These are phyloP conservation scores for Cybosia mesomella DNA, from an alignment of 2,888 invertebrate species.

Conservation along the genomic window DNA sequence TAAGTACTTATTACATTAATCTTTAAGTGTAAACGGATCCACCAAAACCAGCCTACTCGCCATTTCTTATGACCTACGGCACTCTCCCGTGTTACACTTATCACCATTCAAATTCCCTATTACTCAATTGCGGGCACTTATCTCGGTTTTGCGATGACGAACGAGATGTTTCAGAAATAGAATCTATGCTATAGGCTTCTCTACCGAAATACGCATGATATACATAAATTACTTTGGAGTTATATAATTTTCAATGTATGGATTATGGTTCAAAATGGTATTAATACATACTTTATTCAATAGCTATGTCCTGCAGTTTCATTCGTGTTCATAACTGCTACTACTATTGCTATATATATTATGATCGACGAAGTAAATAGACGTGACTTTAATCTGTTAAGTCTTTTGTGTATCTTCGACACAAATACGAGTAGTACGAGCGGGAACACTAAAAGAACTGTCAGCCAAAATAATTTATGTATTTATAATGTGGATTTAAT, in stretches of 20 bases:
- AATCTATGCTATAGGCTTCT: conserved; percentile 27
- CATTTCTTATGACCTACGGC: conserved; percentile 54
- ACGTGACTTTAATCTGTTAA: background rate
- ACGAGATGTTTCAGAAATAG: conserved; percentile 71
- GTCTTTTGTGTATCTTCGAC: background rate
- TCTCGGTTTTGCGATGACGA: conserved; percentile 70
- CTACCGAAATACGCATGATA: conserved; percentile 25
- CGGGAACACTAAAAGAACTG: background rate
- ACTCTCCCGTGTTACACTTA: conserved; percentile 57
- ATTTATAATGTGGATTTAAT: no score
- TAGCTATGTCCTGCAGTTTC: background rate
- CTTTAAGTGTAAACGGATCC: background rate
- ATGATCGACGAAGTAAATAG: background rate
- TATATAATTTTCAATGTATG: background rate
- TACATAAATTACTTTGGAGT: conserved; percentile 34
- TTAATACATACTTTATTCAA: background rate
- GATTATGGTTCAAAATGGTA: background rate
- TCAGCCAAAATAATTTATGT: background rate
- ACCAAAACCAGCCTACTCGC: background rate
- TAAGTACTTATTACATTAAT: background rate
- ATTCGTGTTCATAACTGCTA: background rate
- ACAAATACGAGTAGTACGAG: background rate
- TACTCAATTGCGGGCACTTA: conserved; percentile 83
- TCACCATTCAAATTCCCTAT: conserved; percentile 78
- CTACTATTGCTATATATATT: background rate